These are phyloP conservation scores for Phalera bucephala DNA, from an alignment of 2,888 invertebrate species.

Conservation along the genomic window DNA sequence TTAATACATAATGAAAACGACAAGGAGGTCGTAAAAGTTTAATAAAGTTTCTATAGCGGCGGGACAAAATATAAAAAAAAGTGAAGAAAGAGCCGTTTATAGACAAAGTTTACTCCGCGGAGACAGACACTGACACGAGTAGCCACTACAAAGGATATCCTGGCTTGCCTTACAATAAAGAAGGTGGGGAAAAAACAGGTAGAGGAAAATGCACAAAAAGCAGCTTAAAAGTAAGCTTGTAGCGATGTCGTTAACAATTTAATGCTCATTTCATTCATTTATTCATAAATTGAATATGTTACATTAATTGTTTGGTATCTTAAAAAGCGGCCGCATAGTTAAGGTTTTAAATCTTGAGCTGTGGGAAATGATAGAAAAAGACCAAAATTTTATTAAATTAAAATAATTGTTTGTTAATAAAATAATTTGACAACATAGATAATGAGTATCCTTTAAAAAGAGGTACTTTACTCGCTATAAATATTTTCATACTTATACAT, in stretches of 20 bases:
- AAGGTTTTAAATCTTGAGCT: too few species aligned
- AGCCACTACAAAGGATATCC: conserved; percentile 23
- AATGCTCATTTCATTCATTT: too few species aligned
- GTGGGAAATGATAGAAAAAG: too few species aligned
- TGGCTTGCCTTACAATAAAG: conserved; percentile 17
- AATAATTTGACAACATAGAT: too few species aligned
- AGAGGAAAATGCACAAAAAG: background rate
- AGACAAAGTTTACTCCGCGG: conserved; percentile 38
- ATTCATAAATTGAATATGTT: too few species aligned
- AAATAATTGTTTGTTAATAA: too few species aligned
- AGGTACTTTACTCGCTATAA: too few species aligned
- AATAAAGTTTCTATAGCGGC: conserved; percentile 37
- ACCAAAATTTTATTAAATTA: too few species aligned
- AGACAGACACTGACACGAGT: conserved; percentile 17
- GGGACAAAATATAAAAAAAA: conserved; percentile 29
- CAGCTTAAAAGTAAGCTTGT: background rate
- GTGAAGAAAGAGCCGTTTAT: conserved; percentile 41
- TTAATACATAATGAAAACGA: conserved; percentile 41
- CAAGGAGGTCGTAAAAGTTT: conserved; percentile 35
- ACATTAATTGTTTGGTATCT: too few species aligned
- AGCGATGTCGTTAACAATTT: background rate
- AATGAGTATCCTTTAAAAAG: too few species aligned
- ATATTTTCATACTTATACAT: too few species aligned
- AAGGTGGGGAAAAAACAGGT: conserved; percentile 1
- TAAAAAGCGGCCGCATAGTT: too few species aligned